phyloP scores from a whole-genome alignment of 2,797 vertebrate species.

The Periparus ater region DNA sequence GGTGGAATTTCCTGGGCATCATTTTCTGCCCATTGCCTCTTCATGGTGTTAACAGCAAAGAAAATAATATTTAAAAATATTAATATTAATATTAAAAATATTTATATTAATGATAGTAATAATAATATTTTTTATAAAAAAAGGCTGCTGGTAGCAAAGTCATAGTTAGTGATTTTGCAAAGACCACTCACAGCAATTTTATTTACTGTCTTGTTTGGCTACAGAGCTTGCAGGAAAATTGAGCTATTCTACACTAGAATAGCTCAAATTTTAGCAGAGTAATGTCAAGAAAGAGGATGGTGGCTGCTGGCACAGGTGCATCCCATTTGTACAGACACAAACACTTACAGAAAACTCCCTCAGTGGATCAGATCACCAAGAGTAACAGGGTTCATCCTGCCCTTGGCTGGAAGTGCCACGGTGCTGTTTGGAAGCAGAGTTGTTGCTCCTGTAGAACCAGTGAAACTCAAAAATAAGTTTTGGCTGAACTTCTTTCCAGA shows the following conservation, averaged over 20 bases:
- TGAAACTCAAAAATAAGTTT: not conserved
- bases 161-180: not conserved
- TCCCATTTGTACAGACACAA: fast-evolving
- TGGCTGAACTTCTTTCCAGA: not conserved
- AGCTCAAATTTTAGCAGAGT: not conserved
- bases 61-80: not conserved
- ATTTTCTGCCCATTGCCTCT: not conserved
- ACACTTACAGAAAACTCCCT: not conserved
- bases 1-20: not conserved
- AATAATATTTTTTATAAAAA: no score
- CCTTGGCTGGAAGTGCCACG: not conserved
- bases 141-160: not conserved
- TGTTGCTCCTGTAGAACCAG: not conserved
- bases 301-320: not conserved
- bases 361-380: not conserved
- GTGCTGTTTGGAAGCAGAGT: not conserved
- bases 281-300: fast-evolving
- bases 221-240: not conserved
- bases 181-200: not conserved
- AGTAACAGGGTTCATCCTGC: not conserved
- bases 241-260: not conserved
- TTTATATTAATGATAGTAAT: no score
- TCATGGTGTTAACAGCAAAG: not conserved
- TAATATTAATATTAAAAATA: no score
- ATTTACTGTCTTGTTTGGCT: not conserved